A percentile compares a stretch with the other conserved stretches of the same genome.
These are phyloP conservation scores for Empis livida DNA, from an alignment of 2,888 invertebrate genomes.

Conservation along the genomic window DNA sequence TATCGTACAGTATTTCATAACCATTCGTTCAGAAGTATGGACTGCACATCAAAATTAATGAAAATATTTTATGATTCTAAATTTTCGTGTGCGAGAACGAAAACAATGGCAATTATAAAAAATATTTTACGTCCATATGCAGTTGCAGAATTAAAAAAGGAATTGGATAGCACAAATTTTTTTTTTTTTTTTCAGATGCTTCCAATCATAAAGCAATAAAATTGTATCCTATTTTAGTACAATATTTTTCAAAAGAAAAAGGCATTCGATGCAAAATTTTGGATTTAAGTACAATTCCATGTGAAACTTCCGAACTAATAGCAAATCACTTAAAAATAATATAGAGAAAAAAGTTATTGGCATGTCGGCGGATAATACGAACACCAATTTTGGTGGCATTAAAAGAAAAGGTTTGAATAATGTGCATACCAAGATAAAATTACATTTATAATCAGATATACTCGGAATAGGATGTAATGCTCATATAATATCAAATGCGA, in stretches of 20 bases:
- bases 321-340: conserved; percentile 6
- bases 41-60: neutral
- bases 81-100: neutral
- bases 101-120: neutral
- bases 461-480: conserved; percentile 17
- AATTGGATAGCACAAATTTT: conserved; percentile 4
- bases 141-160: neutral
- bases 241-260: neutral
- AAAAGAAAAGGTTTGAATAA: conserved; percentile 3
- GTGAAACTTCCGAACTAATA: conserved; percentile 7
- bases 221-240: neutral
- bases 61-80: neutral
- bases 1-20: neutral
- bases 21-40: neutral
- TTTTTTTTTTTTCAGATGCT: neutral
- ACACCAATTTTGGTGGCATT: conserved; percentile 7
- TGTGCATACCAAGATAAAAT: neutral
- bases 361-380: conserved; percentile 7
- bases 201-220: neutral
- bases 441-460: conserved; percentile 8
- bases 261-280: neutral
- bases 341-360: conserved; percentile 7
- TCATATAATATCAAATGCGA: conserved; percentile 8
- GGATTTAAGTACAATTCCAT: conserved; percentile 1
- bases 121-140: neutral